Evolutionary conservation across 2,888 invertebrate genomes (phyloP), one percentile per base, ranked within the genome.

Genomic region (Laspeyria flexula): DNA sequence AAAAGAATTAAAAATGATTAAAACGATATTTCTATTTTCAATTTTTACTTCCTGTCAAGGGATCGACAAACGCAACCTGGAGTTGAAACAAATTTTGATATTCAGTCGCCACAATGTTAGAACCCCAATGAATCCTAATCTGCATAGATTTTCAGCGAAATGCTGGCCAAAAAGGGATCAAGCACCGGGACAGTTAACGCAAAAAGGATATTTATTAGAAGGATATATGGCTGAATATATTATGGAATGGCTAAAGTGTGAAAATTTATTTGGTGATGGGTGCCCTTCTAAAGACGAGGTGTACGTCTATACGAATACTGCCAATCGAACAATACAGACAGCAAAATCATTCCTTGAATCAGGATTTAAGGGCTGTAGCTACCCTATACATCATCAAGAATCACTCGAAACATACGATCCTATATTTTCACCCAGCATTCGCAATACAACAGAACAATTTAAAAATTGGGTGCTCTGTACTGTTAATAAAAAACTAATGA

Each of bases 71-170:
- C 38, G 39, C 0, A 41, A 11, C 0, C 13, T 64, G 23, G 37
- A 41, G 45, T 31, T 67, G 12, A 66, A 64, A 39, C 67, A 67
- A 46, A 55, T 67, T 0, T 39, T 66, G 1, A 64, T 66, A 46
- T 29, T 67, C 0, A 29, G 67, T 16, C 55, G 67, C 1, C 67
- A 67, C 40, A 61, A 61, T 31, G 42, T 67, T 9, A 47, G 67
- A n/a, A 23, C 39, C 15, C 25, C 55, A 4, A 15, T 67, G n/a
- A 30, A 34, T 5, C 0, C 3, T 2, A 0, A 16, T 1, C 10
- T 53, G 4, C 6, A n/a, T 0, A 51, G 25, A 43, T 61, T n/a
- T 43, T 35, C 67, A 12, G 1, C 34, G 6, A 61, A 57, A 9
- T 3, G 15, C 7, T 67, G 67, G 67, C n/a, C n/a, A n/a, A n/a